Evolutionary conservation across 2,113 vertebrate genomes (phyloP).

Genomic region (Isichthys henryi): DNA sequence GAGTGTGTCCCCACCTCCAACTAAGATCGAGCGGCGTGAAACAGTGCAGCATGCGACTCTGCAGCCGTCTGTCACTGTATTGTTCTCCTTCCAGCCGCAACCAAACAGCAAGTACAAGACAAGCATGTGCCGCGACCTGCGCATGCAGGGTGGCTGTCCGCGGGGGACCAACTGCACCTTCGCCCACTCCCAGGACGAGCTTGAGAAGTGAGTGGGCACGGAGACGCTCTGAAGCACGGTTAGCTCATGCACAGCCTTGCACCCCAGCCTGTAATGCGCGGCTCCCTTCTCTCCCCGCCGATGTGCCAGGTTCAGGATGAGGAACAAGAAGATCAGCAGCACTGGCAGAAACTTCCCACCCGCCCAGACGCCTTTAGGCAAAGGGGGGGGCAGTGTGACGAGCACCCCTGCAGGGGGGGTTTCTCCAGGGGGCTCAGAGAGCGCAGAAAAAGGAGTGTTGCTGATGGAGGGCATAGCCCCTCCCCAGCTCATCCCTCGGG

Average conservation of each 20-base stretch:
- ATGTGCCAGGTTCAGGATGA: slow-evolving; percentile 73
- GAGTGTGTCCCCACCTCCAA: background rate
- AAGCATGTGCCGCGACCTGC: slow-evolving; percentile 93
- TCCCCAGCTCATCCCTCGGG: slow-evolving; percentile 76
- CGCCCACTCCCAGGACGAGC: slow-evolving; percentile 94
- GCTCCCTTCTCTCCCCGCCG: background rate
- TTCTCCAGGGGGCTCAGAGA: slow-evolving; percentile 64
- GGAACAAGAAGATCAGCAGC: slow-evolving; percentile 87
- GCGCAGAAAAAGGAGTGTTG: slow-evolving; percentile 63
- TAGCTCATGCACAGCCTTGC: background rate
- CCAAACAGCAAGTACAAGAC: slow-evolving; percentile 97
- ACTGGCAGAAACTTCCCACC: slow-evolving; percentile 73
- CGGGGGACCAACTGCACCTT: slow-evolving; percentile 91
- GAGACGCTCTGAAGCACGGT: background rate
- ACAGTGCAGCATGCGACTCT: background rate
- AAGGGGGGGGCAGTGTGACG: slow-evolving; percentile 56
- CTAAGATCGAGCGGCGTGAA: background rate
- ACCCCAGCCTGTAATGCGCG: background rate
- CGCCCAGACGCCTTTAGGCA: slow-evolving; percentile 52
- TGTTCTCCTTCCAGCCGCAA: slow-evolving; percentile 65
- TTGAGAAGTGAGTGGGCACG: slow-evolving; percentile 79
- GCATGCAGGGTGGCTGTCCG: slow-evolving; percentile 89
- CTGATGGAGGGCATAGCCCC: slow-evolving; percentile 59
- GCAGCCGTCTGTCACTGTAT: background rate
- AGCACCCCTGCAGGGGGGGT: slow-evolving; percentile 62